Conservation (phyloP, 2,888 invertebrate genomes). For the Chrysolina haemoptera region DNA sequence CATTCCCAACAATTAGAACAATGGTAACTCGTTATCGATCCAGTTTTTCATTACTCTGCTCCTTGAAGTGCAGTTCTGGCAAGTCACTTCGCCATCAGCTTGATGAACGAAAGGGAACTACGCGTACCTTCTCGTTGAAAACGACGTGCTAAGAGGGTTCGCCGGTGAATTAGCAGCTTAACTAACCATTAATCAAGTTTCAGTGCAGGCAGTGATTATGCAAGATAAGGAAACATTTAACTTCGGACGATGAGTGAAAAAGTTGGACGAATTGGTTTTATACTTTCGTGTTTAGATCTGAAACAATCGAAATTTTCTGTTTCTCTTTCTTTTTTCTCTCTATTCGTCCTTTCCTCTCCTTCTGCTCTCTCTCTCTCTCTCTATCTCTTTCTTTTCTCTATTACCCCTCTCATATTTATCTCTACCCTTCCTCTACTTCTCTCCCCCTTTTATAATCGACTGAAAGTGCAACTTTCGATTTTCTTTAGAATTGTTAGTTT, state of each 20-base stretch:
- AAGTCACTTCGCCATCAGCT: slow-evolving; percentile 40
- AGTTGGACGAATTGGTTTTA: neutral
- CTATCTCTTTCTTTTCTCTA: too few species aligned
- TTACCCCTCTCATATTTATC: too few species aligned
- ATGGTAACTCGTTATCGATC: slow-evolving; percentile 16
- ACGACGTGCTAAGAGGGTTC: slow-evolving; percentile 61
- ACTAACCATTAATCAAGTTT: slow-evolving; percentile 59
- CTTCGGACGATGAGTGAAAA: slow-evolving; percentile 9
- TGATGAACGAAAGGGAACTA: slow-evolving; percentile 30
- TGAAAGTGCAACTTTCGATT: too few species aligned
- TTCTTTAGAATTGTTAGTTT: too few species aligned
- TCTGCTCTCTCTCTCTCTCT: too few species aligned
- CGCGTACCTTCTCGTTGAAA: slow-evolving; percentile 24
- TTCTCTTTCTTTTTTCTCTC: too few species aligned
- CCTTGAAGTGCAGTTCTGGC: slow-evolving; percentile 31
- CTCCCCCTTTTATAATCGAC: too few species aligned
- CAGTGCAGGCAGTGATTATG: slow-evolving; percentile 48
- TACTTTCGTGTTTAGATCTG: neutral
- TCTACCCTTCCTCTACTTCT: too few species aligned
- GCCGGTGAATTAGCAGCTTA: slow-evolving; percentile 58
- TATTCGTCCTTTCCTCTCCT: too few species aligned
- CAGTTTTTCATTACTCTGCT: slow-evolving; percentile 7
- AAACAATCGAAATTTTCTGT: too few species aligned
- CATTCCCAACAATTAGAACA: slow-evolving; percentile 15
- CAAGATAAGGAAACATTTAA: slow-evolving; percentile 21